phyloP scores from a whole-genome alignment of 2,888 invertebrate genomes.

The Crematogaster levior region DNA sequence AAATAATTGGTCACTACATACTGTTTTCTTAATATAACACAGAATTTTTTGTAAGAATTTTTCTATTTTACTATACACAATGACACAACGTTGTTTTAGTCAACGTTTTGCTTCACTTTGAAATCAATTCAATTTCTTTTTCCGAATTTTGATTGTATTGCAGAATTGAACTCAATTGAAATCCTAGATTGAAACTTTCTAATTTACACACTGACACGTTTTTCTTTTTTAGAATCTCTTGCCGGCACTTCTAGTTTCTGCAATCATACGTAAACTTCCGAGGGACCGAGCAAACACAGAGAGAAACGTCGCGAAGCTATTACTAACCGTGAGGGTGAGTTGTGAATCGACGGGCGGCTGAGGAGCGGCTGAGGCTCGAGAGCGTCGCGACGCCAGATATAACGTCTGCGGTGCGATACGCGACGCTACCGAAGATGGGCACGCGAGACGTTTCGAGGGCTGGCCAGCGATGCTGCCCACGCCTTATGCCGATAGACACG shows the following conservation, averaged over 20 bases:
- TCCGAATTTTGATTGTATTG: background rate
- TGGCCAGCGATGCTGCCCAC: slow-evolving; percentile 83
- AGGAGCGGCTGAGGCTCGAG: slow-evolving; percentile 82
- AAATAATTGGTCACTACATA: background rate
- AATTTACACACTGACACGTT: slow-evolving; percentile 26
- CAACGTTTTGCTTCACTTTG: slow-evolving; percentile 5
- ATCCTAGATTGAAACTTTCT: background rate
- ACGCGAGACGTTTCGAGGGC: slow-evolving; percentile 83
- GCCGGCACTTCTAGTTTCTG: slow-evolving; percentile 12
- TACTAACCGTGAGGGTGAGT: slow-evolving; percentile 83
- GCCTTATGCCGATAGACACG: slow-evolving; percentile 64
- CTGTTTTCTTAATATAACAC: background rate
- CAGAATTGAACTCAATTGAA: background rate
- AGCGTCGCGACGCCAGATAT: slow-evolving; percentile 83
- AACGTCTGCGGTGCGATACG: slow-evolving; percentile 79
- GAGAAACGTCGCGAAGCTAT: background rate
- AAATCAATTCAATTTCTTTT: slow-evolving; percentile 17
- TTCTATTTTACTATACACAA: background rate
- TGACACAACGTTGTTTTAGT: slow-evolving; percentile 8
- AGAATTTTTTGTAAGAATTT: background rate
- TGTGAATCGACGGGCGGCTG: slow-evolving; percentile 82
- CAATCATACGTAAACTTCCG: background rate
- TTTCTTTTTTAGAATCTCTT: background rate
- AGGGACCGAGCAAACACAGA: background rate
- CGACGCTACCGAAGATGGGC: slow-evolving; percentile 84